Evolutionary conservation across 2,888 invertebrate genomes (phyloP).

Genomic region (Erebia aethiops): DNA sequence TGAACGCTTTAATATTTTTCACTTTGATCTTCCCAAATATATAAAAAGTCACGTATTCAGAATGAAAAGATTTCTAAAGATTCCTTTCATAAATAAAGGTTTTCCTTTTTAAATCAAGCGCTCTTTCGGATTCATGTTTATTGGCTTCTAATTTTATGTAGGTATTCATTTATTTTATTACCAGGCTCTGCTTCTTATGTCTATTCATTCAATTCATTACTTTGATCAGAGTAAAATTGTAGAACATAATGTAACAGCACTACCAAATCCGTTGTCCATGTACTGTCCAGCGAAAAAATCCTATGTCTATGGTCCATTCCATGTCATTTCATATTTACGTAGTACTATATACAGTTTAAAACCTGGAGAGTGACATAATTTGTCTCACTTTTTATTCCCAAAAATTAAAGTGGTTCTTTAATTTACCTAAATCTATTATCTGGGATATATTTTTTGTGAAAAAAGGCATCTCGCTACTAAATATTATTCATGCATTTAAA

Average conservation of each 20-base stretch:
- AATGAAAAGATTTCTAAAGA: conserved; percentile 12
- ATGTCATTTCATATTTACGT: too few relatives aligned
- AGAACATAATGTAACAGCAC: too few relatives aligned
- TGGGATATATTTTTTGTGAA: too few relatives aligned
- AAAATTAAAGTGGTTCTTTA: too few relatives aligned
- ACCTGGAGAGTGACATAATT: too few relatives aligned
- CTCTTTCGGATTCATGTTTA: neutral
- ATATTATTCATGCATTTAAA: neutral
- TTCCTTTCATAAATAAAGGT: conserved; percentile 7
- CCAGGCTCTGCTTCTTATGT: neutral
- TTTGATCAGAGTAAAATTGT: neutral
- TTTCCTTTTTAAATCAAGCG: conserved; percentile 7
- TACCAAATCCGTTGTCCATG: too few relatives aligned
- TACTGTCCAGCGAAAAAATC: too few relatives aligned
- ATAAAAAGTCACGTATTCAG: conserved; percentile 20
- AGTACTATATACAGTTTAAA: too few relatives aligned
- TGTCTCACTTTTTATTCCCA: too few relatives aligned
- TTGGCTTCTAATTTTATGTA: conserved; percentile 1
- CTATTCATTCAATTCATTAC: conserved; percentile 2
- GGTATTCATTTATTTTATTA: neutral
- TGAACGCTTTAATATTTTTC: conserved; percentile 58
- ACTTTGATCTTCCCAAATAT: conserved; percentile 48
- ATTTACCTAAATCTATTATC: too few relatives aligned
- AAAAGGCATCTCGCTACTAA: too few relatives aligned
- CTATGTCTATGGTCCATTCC: too few relatives aligned